These are phyloP conservation scores for Carposina sasakii DNA, from an alignment of 1,140 invertebrate species.

Conservation along the genomic window DNA sequence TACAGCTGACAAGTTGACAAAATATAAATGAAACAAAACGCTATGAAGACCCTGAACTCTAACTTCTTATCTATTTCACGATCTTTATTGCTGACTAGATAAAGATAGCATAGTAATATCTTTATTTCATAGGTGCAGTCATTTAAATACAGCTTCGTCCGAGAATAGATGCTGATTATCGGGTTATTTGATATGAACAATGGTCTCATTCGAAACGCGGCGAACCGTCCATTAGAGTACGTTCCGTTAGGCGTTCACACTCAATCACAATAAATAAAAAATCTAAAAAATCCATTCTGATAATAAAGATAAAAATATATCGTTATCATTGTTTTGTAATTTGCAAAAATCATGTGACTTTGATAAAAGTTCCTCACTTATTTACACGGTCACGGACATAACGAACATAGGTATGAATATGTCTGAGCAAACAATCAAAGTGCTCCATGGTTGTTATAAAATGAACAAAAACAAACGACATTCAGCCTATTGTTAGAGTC, in stretches of 20 bases:
- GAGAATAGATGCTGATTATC: too few relatives aligned
- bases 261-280: too few relatives aligned
- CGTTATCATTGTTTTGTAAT: constrained; percentile 3
- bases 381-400: background rate
- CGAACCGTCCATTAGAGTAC: constrained; percentile 31
- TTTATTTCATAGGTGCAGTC: too few relatives aligned
- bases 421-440: background rate
- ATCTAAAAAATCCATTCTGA: too few relatives aligned
- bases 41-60: constrained; percentile 49
- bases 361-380: too few relatives aligned
- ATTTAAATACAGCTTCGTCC: too few relatives aligned
- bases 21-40: constrained; percentile 27
- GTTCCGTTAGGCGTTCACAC: constrained; percentile 40
- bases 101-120: too few relatives aligned
- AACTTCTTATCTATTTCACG: constrained; percentile 21
- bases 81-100: too few relatives aligned
- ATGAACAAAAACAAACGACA: constrained; percentile 26
- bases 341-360: constrained; percentile 16
- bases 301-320: background rate
- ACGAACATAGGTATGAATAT: background rate
- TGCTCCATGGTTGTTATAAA: constrained; percentile 7
- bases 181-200: too few relatives aligned
- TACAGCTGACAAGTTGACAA: constrained; percentile 30
- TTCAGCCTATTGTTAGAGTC: constrained; percentile 25
- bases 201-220: constrained; percentile 38